These are phyloP conservation scores for Drosophila tristis DNA, from an alignment of 1,140 invertebrate species.

Conservation along the genomic window DNA sequence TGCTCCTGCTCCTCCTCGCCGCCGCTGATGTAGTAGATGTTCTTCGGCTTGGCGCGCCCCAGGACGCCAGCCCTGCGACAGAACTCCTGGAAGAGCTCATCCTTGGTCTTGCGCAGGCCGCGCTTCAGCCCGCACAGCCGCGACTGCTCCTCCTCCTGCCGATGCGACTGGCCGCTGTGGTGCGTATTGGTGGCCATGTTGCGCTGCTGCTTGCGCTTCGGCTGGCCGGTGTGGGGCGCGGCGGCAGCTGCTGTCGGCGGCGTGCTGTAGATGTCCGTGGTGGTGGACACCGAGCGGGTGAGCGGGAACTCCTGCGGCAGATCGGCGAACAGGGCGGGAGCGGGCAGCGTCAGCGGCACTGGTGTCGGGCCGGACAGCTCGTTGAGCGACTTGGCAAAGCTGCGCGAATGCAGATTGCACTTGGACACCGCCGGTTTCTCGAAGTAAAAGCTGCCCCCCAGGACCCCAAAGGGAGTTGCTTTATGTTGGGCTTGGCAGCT, in stretches of 20 bases:
- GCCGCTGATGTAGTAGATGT: constrained; percentile 76
- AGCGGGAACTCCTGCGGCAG: constrained; percentile 77
- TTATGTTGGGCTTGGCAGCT: no score
- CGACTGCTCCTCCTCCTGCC: constrained; percentile 33
- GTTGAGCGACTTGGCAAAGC: constrained; percentile 80
- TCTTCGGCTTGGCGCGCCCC: constrained; percentile 71
- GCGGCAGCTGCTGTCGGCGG: not conserved
- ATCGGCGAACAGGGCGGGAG: constrained; percentile 61
- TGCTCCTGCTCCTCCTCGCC: constrained; percentile 43
- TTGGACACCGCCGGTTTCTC: constrained; percentile 74
- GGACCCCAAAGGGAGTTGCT: no score
- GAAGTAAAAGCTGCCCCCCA: constrained; percentile 68
- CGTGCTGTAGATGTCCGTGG: constrained; percentile 73
- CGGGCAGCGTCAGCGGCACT: constrained; percentile 30
- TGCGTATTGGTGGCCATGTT: constrained; percentile 69
- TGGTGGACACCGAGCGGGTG: constrained; percentile 80
- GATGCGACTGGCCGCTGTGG: not conserved
- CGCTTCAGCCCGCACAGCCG: constrained; percentile 73
- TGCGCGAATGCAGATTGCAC: constrained; percentile 76
- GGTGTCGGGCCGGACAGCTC: constrained; percentile 65
- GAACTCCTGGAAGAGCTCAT: constrained; percentile 81
- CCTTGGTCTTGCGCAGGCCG: constrained; percentile 78
- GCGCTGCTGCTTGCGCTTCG: constrained; percentile 38
- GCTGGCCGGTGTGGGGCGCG: not conserved
- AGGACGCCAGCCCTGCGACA: constrained; percentile 67